Percentiles rank a stretch among this genome's conserved stretches.
Conservation (phyloP, 1,140 invertebrate species). For the Drosophila lacteicornis region DNA sequence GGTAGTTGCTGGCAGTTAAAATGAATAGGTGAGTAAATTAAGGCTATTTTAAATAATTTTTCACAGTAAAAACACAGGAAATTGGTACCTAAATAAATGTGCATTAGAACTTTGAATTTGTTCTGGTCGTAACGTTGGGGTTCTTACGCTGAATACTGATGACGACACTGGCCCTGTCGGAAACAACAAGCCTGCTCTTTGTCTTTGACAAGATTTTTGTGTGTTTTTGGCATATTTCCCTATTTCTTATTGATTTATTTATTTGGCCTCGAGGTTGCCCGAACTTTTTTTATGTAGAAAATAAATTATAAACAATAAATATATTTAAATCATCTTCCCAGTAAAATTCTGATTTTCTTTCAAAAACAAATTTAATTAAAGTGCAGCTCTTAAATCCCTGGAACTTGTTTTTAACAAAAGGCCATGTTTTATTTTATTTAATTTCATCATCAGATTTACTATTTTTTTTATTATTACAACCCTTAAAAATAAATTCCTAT, state of each 20-base stretch:
- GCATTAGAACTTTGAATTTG: background rate
- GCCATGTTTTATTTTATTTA: background rate
- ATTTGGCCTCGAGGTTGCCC: too few species aligned
- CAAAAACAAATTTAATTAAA: background rate
- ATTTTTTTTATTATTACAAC: background rate
- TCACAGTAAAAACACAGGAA: background rate
- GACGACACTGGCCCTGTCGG: background rate
- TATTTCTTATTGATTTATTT: background rate
- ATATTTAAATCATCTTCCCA: too few species aligned
- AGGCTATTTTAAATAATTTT: constrained; percentile 36
- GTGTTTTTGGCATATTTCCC: background rate
- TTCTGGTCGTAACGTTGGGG: background rate
- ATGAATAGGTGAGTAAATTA: constrained; percentile 27
- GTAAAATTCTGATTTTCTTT: too few species aligned
- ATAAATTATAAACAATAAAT: too few species aligned
- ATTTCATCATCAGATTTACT: too few species aligned
- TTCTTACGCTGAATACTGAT: background rate
- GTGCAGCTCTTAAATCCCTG: background rate
- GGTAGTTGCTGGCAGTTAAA: constrained; percentile 13
- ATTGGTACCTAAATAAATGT: background rate
- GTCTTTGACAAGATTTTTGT: background rate
- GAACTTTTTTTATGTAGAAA: too few species aligned
- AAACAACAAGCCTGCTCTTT: background rate
- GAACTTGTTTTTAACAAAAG: background rate
- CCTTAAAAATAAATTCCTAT: background rate